These are phyloP conservation scores for Ariopsis seemanni DNA, from an alignment of 2,113 vertebrate genomes.

Conservation along the genomic window DNA sequence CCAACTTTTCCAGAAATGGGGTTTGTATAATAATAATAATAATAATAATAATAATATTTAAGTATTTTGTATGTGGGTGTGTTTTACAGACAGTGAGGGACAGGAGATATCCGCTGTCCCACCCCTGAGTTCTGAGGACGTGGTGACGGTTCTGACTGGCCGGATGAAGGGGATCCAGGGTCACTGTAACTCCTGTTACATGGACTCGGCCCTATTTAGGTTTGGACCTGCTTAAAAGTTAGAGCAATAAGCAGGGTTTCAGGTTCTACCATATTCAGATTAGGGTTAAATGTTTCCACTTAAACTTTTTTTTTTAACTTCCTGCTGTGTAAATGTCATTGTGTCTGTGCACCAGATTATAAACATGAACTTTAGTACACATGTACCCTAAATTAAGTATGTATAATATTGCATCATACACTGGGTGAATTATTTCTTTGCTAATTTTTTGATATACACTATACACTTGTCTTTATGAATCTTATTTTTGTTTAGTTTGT, in stretches of 20 bases:
- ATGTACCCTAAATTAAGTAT: background rate
- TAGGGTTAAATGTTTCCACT: background rate
- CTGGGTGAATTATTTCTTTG: background rate
- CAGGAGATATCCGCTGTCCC: slow-evolving; percentile 50
- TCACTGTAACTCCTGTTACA: slow-evolving; percentile 90
- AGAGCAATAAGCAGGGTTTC: background rate
- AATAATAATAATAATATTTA: no score
- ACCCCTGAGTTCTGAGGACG: slow-evolving; percentile 71
- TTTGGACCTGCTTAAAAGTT: slow-evolving; percentile 45
- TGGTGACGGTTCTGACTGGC: slow-evolving; percentile 70
- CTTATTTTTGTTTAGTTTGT: slow-evolving; percentile 75
- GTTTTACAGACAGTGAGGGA: slow-evolving; percentile 55
- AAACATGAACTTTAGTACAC: background rate
- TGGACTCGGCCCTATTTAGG: slow-evolving; percentile 88
- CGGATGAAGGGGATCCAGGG: slow-evolving; percentile 86
- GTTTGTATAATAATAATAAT: no score
- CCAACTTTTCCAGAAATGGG: no score
- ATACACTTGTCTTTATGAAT: background rate
- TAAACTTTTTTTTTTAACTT: background rate
- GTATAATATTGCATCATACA: background rate
- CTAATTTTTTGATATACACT: no score
- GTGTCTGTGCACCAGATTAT: background rate
- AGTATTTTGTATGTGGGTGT: slow-evolving; percentile 26
- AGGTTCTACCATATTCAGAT: background rate
- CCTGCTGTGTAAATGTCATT: background rate